These are phyloP conservation scores for fruit fly (Drosophila melanogaster) DNA, from an alignment of 1,140 invertebrate genomes.

Conservation along the genomic window Release_6_plus_ISO1_MT NT_037436.4:20595001-20595500, in stretches of 20 bases:
- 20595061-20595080: too few species aligned
- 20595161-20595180: too few species aligned
- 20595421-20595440: conserved; percentile 49
- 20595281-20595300: neutral
- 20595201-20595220: too few species aligned
- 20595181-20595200: too few species aligned
- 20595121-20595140: too few species aligned
- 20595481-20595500: conserved; percentile 52
- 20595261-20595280: too few species aligned
- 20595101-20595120: too few species aligned
- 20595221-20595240: too few species aligned
- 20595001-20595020: neutral
- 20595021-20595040: neutral
- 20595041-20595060: too few species aligned
- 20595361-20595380: conserved; percentile 40
- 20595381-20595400: conserved; percentile 64
- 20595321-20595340: neutral
- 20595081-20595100: too few species aligned
- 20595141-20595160: too few species aligned
- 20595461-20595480: conserved; percentile 15
- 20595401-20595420: conserved; percentile 72
- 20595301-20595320: neutral
- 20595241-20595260: too few species aligned
- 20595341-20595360: conserved; percentile 7
- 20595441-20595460: conserved; percentile 17